Evolutionary conservation across 2,888 invertebrate species (phyloP), one percentile per base, ranked within the genome.

Genomic region (Parnassius mnemosyne): DNA sequence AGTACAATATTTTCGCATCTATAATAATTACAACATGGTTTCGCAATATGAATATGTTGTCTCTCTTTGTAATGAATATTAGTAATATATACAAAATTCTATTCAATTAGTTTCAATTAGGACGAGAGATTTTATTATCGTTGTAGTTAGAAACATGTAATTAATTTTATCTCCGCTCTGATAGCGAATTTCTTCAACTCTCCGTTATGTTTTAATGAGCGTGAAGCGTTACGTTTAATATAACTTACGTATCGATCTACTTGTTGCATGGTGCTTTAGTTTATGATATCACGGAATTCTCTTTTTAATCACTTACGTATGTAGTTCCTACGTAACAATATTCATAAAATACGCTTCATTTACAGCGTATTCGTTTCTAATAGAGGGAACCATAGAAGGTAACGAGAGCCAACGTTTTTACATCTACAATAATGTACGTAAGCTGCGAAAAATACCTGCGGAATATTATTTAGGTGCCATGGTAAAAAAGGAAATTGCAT

Each of bases 191-290:
- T 62, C 62, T 62, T 54, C 50, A 62, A 53, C 57, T 66, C 60
- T 64, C 71, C 65, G 69, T 71, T 73, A 71, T 60, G 60, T 64
- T 66, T 65, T 69, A 71, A 70, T 65, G 63, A 71, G 69, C 74
- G 70, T 72, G 71, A 72, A 72, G 69, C 67, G 62, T 62, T 60
- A 66, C 60, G 58, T 66, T 66, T 65, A 60, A 66, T 70, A 68
- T 64, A 67, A 69, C 66, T 71, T 73, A 67, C 68, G 66, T 73
- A 71, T 72, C 66, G 65, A 69, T 69, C 60, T 71, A 61, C 53
- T 53, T 57, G 53, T 57, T 62, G 62, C 62, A 58, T 51, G 53
- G 16, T 62, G 47, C 59, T 62, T 69, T 64, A 60, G 69, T 72
- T 68, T 67, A 68, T 70, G 63, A 46, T 56, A 66, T 63, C 69